Evolutionary conservation across 2,797 vertebrate genomes (phyloP).

Genomic region (Betta splendens): DNA sequence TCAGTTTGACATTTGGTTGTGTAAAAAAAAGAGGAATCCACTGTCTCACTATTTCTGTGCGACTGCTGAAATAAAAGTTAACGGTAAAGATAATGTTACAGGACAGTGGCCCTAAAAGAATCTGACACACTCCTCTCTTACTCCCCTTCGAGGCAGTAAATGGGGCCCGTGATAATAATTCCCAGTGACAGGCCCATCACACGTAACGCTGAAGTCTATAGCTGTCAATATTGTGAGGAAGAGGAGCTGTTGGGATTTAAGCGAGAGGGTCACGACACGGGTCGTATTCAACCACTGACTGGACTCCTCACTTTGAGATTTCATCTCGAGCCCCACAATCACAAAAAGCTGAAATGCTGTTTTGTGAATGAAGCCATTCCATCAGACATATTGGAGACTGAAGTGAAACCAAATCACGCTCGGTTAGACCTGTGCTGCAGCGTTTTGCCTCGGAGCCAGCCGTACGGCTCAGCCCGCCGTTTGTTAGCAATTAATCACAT

Average conservation of each 20-base stretch:
- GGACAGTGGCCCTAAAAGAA: conserved; percentile 64
- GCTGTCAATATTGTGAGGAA: conserved; percentile 49
- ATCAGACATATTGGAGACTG: conserved; percentile 12
- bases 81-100: conserved; percentile 61
- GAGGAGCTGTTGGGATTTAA: conserved; percentile 38
- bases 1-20: conserved; percentile 36
- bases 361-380: conserved; percentile 9
- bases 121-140: conserved; percentile 45
- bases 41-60: conserved; percentile 27
- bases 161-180: conserved; percentile 65
- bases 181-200: conserved; percentile 73
- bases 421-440: conserved; percentile 25
- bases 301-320: conserved; percentile 4
- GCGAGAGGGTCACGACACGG: conserved; percentile 10
- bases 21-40: conserved; percentile 6
- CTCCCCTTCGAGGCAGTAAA: conserved; percentile 55
- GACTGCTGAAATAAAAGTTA: conserved; percentile 50
- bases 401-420: conserved; percentile 31
- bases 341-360: not conserved
- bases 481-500: conserved; percentile 59
- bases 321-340: not conserved
- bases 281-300: conserved; percentile 11
- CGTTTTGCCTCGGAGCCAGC: conserved; percentile 37
- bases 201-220: conserved; percentile 48
- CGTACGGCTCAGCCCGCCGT: conserved; percentile 44